phyloP scores from a whole-genome alignment of 1,140 invertebrate species.

The Cotesia glomerata region DNA sequence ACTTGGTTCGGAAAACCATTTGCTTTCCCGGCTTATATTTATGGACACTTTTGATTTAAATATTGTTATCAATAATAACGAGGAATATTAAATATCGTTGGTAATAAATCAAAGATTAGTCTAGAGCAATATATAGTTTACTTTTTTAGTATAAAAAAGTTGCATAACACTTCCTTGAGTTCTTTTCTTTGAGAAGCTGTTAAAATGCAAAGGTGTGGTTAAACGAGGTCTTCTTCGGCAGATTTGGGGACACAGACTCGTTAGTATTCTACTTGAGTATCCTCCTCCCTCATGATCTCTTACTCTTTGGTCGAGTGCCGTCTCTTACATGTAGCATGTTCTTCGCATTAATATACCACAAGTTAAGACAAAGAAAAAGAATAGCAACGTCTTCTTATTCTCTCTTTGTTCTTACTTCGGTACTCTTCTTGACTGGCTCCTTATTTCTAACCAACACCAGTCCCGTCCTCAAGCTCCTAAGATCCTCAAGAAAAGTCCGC shows the following conservation, averaged over 20 bases:
- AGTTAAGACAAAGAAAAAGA: conserved; percentile 62
- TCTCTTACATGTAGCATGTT: conserved; percentile 56
- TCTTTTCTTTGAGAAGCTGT: conserved; percentile 41
- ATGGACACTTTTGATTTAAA: too few relatives aligned
- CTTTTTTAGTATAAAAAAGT: conserved; percentile 26
- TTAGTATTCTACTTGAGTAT: conserved; percentile 56
- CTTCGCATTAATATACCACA: conserved; percentile 63
- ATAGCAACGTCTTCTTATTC: conserved; percentile 39
- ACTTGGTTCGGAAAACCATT: too few relatives aligned
- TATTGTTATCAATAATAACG: too few relatives aligned
- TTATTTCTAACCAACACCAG: conserved; percentile 7
- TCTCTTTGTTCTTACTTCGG: conserved; percentile 17
- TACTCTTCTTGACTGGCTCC: conserved; percentile 37
- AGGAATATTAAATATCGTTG: not conserved
- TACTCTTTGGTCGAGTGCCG: conserved; percentile 8
- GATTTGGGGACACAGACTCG: conserved; percentile 53
- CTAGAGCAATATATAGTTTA: not conserved
- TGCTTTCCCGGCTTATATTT: too few relatives aligned
- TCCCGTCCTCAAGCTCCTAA: not conserved
- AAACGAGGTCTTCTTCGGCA: conserved; percentile 52
- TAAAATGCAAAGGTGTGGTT: conserved; percentile 63
- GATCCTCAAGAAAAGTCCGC: conserved; percentile 27
- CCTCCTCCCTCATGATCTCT: conserved; percentile 1
- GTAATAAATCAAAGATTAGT: not conserved
- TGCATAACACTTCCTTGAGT: conserved; percentile 25